Evolutionary conservation across 2,888 invertebrate species (phyloP), one percentile per base, ranked within the genome.

Genomic region (Phortica okadai): DNA sequence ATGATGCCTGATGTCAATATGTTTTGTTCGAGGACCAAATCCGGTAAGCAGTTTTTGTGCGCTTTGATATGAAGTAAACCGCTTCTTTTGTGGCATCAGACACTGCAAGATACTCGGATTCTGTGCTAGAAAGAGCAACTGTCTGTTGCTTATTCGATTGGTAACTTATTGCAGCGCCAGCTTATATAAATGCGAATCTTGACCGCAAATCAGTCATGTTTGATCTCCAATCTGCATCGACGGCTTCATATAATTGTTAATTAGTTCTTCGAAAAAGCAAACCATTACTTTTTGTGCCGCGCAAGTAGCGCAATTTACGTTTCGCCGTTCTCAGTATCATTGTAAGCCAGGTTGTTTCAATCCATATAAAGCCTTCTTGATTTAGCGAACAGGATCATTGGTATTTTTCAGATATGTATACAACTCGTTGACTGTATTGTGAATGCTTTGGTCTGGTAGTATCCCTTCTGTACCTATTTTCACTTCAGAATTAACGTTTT

Each of bases 301-400:
- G 77, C 1, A 79, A 67, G 54, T 82, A 81, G 6, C 81, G 33
- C 11, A 83, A 59, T 0, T 82, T 72, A 1, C 78, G 59, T 67
- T 83, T 80, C 8, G 77, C 77, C 44, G 79, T 74, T 74, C 81
- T 67, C 42, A 44, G 72, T 45, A 73, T 79, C 11, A 78, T 62
- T 67, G 80, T 80, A 16, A 79, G 59, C 42, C 80, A 81, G 4
- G 79, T 54, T 6, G 5, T 14, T n/a, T 10, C 54, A 54, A n/a
- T 54, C 54, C 54, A 54, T 54, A 6, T n/a, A 54, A n/a, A 3
- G 54, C 3, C 54, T 54, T 54, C 3, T 54, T 54, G 11, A 54
- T 10, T 6, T 16, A 78, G 76, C 80, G 78, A 25, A 79, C 81
- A 2, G 78, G 76, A 56, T 74, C 69, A 58, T 33, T 54, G 6